phyloP scores from a whole-genome alignment of 2,888 invertebrate genomes.

The Drosophila lacicola region DNA sequence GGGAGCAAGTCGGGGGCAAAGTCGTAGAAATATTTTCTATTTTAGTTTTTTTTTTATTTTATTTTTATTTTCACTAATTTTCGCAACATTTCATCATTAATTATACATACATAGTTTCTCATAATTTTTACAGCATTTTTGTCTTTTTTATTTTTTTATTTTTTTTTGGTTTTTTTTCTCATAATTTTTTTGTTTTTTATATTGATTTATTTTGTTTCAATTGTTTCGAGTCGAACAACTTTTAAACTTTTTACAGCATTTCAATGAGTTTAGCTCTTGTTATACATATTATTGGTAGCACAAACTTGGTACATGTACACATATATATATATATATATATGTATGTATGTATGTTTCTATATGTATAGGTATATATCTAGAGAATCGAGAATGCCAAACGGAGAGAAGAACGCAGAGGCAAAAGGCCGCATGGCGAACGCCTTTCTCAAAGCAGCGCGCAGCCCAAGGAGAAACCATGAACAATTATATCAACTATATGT shows the following conservation, averaged over 20 bases:
- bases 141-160: slow-evolving; percentile 35
- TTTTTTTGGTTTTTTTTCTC: slow-evolving; percentile 18
- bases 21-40: background rate
- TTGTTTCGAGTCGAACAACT: slow-evolving; percentile 65
- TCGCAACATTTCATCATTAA: slow-evolving; percentile 68
- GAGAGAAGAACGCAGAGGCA: slow-evolving; percentile 29
- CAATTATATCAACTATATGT: slow-evolving; percentile 58
- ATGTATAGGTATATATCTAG: slow-evolving; percentile 25
- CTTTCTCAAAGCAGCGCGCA: slow-evolving; percentile 22
- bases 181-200: slow-evolving; percentile 12
- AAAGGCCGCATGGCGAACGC: slow-evolving; percentile 20
- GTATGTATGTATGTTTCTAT: slow-evolving; percentile 12
- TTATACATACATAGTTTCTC: slow-evolving; percentile 73
- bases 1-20: background rate
- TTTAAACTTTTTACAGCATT: slow-evolving; percentile 72
- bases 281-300: slow-evolving; percentile 42
- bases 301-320: slow-evolving; percentile 31
- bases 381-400: slow-evolving; percentile 50
- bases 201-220: slow-evolving; percentile 26
- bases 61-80: slow-evolving; percentile 74
- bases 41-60: slow-evolving; percentile 26
- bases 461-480: slow-evolving; percentile 61
- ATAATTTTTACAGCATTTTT: slow-evolving; percentile 68
- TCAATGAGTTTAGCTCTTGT: slow-evolving; percentile 51
- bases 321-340: slow-evolving; percentile 17